A percentile compares a stretch with the other conserved stretches of the same genome.
phyloP scores from a whole-genome alignment of 2,888 invertebrate genomes.

The Pyrrhia umbra region DNA sequence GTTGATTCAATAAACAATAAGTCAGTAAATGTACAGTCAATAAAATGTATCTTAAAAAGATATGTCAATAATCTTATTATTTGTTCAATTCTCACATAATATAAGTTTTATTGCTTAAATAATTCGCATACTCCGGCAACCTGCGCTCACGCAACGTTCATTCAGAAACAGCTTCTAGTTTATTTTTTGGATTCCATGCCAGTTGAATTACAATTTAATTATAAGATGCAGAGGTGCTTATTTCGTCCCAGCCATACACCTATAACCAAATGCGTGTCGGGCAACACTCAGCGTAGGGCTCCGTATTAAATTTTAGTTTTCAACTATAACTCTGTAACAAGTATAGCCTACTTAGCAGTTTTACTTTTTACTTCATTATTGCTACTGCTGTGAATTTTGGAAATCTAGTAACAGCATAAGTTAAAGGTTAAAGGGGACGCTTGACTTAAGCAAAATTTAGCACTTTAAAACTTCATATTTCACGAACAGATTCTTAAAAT shows the following conservation, averaged over 20 bases:
- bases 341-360: too few relatives aligned
- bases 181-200: conserved; percentile 42
- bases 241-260: conserved; percentile 2
- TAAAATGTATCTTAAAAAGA: conserved; percentile 15
- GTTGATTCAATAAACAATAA: conserved; percentile 1
- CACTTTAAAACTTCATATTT: too few relatives aligned
- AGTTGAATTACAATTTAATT: conserved; percentile 25
- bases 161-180: conserved; percentile 22
- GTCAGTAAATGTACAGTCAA: conserved; percentile 1
- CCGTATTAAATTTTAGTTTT: too few relatives aligned
- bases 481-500: too few relatives aligned
- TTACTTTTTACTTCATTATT: too few relatives aligned
- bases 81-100: conserved; percentile 12
- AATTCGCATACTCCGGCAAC: conserved; percentile 20
- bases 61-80: conserved; percentile 20
- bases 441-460: too few relatives aligned
- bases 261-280: too few relatives aligned
- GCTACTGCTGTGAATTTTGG: too few relatives aligned
- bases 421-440: too few relatives aligned
- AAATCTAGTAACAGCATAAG: too few relatives aligned
- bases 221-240: neutral
- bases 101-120: conserved; percentile 36
- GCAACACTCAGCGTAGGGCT: too few relatives aligned
- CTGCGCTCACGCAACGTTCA: conserved; percentile 25
- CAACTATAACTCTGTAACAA: too few relatives aligned